phyloP scores from a whole-genome alignment of 2,797 vertebrate species.

The Gephyroberyx darwinii region DNA sequence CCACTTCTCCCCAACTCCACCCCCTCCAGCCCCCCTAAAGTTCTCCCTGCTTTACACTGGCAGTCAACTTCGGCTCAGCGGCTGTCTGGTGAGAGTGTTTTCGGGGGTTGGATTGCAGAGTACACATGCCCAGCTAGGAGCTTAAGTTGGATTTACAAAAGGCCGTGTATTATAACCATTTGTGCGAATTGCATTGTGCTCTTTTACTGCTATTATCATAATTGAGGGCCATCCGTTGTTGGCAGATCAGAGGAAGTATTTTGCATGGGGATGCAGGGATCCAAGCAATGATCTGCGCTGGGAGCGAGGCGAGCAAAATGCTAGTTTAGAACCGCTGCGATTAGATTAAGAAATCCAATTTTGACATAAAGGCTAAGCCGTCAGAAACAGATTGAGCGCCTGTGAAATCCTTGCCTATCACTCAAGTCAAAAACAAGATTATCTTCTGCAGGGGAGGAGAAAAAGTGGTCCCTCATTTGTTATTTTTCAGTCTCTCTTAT shows the following conservation, averaged over 20 bases:
- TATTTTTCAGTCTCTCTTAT: conserved; percentile 64
- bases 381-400: conserved; percentile 73
- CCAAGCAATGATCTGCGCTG: conserved; percentile 37
- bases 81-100: conserved; percentile 28
- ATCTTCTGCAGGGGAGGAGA: conserved; percentile 57
- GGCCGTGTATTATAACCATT: conserved; percentile 44
- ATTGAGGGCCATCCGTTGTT: conserved; percentile 55
- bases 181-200: conserved; percentile 50
- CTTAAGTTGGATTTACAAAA: conserved; percentile 64
- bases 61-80: conserved; percentile 25
- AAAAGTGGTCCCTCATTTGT: conserved; percentile 51
- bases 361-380: conserved; percentile 68
- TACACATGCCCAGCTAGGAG: conserved; percentile 24
- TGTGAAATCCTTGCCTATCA: conserved; percentile 71
- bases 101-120: conserved; percentile 5
- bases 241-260: conserved; percentile 51
- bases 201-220: conserved; percentile 56
- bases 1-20: not conserved
- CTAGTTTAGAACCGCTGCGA: conserved; percentile 47
- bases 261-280: conserved; percentile 33
- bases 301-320: conserved; percentile 39
- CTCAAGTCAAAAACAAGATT: conserved; percentile 78
- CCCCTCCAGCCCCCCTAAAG: not conserved
- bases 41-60: conserved; percentile 18
- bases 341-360: conserved; percentile 78